These are phyloP conservation scores for Tokudaia muenninki DNA, from an alignment of 2,797 vertebrate species.

Conservation along the genomic window DNA sequence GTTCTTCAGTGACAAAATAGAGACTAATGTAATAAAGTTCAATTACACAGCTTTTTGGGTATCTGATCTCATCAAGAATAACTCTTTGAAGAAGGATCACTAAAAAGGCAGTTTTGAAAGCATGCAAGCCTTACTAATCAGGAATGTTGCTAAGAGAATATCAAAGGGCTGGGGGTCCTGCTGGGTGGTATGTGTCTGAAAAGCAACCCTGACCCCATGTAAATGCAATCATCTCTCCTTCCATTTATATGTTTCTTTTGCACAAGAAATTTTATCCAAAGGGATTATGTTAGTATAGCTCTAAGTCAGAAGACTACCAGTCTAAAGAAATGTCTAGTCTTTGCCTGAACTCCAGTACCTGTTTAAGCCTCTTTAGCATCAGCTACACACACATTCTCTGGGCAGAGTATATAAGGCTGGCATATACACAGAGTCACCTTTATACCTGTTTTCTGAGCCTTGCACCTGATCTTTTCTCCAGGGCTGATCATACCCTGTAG, in stretches of 20 bases:
- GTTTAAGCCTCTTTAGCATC: neutral
- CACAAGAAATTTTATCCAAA: neutral
- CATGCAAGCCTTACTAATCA: neutral
- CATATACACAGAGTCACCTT: neutral
- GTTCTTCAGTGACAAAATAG: neutral
- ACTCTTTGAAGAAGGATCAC: neutral
- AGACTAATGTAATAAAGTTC: slow-evolving; percentile 8
- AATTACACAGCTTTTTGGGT: neutral
- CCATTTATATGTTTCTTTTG: neutral
- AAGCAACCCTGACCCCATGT: neutral
- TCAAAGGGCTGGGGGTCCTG: neutral
- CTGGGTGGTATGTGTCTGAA: neutral
- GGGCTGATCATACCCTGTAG: neutral
- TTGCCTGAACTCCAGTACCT: neutral
- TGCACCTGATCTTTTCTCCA: neutral
- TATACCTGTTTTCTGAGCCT: neutral
- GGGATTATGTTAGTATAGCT: neutral
- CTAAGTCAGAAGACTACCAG: neutral
- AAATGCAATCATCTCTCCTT: neutral
- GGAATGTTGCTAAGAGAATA: neutral
- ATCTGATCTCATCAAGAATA: neutral
- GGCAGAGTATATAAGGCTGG: neutral
- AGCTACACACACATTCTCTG: neutral
- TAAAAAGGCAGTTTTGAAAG: neutral
- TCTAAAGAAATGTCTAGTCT: slow-evolving; percentile 12